Evolutionary conservation across 2,113 vertebrate genomes (phyloP).

Genomic region (Empidonax alnorum): DNA sequence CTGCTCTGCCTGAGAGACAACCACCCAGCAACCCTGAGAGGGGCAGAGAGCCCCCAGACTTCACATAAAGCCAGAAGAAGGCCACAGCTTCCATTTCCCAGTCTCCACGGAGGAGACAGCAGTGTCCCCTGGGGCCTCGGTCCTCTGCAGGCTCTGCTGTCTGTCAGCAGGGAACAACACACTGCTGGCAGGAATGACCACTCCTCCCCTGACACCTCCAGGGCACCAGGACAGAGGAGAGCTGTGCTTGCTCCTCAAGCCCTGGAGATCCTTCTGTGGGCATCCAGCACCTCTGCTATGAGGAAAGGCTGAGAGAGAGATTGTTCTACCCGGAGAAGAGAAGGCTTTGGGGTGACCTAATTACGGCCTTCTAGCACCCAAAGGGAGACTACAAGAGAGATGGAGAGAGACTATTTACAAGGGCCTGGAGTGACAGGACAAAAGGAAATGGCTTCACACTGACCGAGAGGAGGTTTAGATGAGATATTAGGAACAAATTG

Average conservation of each 20-base stretch:
- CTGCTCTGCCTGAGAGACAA: neutral
- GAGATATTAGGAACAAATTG: fast-evolving
- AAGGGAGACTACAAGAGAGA: neutral
- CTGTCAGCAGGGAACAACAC: neutral
- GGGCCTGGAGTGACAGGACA: neutral
- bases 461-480: neutral
- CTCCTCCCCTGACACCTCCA: neutral
- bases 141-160: neutral
- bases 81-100: neutral
- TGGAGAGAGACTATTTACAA: fast-evolving
- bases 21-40: no score
- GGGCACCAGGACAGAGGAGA: neutral
- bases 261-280: neutral
- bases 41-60: neutral
- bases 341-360: neutral
- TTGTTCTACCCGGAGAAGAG: neutral
- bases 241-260: neutral
- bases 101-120: no score
- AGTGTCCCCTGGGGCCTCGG: no score
- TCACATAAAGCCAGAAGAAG: neutral
- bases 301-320: neutral
- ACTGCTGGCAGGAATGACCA: no score
- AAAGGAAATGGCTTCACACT: neutral
- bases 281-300: neutral
- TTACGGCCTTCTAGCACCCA: neutral